A percentile compares a stretch with the other conserved stretches of the same genome.
phyloP scores from a whole-genome alignment of 2,888 invertebrate genomes.

The Athripsodes cinereus region DNA sequence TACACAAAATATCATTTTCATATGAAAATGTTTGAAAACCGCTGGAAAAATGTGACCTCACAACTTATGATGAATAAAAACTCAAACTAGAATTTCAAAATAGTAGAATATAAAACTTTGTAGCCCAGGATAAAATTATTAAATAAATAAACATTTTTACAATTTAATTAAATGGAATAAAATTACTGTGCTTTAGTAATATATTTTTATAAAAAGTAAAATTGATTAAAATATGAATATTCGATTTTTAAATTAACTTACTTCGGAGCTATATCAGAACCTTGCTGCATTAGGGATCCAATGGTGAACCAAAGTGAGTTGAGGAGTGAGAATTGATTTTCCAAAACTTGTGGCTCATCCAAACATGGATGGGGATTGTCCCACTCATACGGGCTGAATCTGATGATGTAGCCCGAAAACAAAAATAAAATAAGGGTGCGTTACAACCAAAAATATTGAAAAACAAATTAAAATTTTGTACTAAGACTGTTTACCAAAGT shows the following conservation, averaged over 20 bases:
- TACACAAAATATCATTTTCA: too few relatives aligned
- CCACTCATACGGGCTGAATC: slow-evolving; percentile 93
- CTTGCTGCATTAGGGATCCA: slow-evolving; percentile 88
- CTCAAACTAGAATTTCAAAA: too few relatives aligned
- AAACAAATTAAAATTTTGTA: too few relatives aligned
- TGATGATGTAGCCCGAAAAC: slow-evolving; percentile 35
- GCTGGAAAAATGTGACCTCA: too few relatives aligned
- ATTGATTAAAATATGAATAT: background rate
- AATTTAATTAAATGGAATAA: background rate
- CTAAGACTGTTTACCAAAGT: too few relatives aligned
- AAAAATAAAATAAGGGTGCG: slow-evolving; percentile 14
- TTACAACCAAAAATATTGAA: too few relatives aligned
- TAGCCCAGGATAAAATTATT: background rate
- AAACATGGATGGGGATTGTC: slow-evolving; percentile 82
- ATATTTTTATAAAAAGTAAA: too few relatives aligned
- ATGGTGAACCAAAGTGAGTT: slow-evolving; percentile 95
- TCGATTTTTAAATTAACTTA: slow-evolving; percentile 48
- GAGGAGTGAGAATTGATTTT: slow-evolving; percentile 86
- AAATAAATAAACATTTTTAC: background rate
- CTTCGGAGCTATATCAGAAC: slow-evolving; percentile 88
- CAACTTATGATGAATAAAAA: too few relatives aligned
- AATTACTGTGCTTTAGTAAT: too few relatives aligned
- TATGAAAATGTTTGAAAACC: too few relatives aligned
- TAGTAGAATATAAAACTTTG: background rate
- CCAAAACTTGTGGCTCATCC: slow-evolving; percentile 77